phyloP scores from a whole-genome alignment of 2,797 vertebrate species.

The Sebastes dallii region DNA sequence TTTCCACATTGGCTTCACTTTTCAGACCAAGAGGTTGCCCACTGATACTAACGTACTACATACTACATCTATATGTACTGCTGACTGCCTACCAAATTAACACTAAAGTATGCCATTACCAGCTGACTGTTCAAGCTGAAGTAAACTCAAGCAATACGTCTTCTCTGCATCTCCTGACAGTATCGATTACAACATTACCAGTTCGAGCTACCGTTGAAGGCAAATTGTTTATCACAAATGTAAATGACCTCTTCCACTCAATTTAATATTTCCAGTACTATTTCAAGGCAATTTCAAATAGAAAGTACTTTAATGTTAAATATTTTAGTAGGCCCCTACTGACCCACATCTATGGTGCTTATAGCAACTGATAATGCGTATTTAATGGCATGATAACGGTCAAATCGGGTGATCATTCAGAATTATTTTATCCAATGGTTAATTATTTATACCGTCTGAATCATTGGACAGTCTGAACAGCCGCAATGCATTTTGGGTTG shows the following conservation, averaged over 20 bases:
- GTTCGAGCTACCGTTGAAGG: not conserved
- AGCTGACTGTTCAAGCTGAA: not conserved
- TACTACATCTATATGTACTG: not conserved
- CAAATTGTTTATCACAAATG: not conserved
- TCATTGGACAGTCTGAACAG: not conserved
- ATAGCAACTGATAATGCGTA: too few species aligned
- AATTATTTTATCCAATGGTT: not conserved
- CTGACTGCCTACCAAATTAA: not conserved
- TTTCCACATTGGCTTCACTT: too few species aligned
- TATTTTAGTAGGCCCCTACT: not conserved
- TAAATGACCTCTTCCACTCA: not conserved
- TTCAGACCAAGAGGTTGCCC: too few species aligned
- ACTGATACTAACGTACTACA: not conserved
- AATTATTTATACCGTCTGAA: not conserved
- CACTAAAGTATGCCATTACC: not conserved
- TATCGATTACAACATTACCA: not conserved
- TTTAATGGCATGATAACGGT: too few species aligned
- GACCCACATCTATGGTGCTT: too few species aligned
- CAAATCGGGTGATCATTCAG: not conserved
- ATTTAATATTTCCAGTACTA: not conserved
- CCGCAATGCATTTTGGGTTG: not conserved
- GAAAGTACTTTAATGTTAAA: not conserved
- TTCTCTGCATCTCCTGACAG: not conserved
- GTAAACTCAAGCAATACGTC: not conserved
- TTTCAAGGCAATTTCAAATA: not conserved